Base-by-base conservation (phyloP, 2,797 vertebrate genomes). In the Antennarius maculatus region DNA sequence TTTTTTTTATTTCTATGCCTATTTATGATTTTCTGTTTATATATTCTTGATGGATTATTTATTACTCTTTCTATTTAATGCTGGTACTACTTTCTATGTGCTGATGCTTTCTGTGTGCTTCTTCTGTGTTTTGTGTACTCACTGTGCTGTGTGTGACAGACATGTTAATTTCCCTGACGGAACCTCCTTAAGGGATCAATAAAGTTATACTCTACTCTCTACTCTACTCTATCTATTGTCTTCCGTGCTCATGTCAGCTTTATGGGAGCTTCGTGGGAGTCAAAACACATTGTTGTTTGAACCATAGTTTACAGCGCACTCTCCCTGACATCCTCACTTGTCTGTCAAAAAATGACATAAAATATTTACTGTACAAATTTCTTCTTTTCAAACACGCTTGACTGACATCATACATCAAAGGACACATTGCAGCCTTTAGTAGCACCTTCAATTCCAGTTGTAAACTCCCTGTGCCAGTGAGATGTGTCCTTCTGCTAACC, bases 321-420 rank as follows among this genome's bases (percentile, higher is more conserved):
- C 54, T 50, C 46, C 6, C 58, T 71, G 70, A 76, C 74, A 84
- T 84, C 73, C 72, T 81, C 78, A 75, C 79, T 80, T 79, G 76
- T 70, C 75, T 66, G 77, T 71, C 62, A 59, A 67, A 51, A 4
- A 17, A 0, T 34, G 42, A 63, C 2, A 12, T 41, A 46, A 54
- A 53, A 61, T 59, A 52, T 54, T 15, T 51, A 23, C 54, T n/a
- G 34, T 34, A 56, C 60, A 61, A 69, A 62, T 58, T 66, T 72
- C 66, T 64, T 69, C 53, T 84, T 79, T 86, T 83, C 62, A 69
- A 76, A 84, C 86, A 85, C 68, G 77, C 72, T 63, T 79, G 69
- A 56, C 53, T 70, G 64, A 62, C 18, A 46, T 28, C 34, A 66
- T 37, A 60, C 16, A 45, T 1, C 0, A 2, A 64, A 47, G 52